A percentile compares a stretch with the other conserved stretches of the same genome.
These are phyloP conservation scores for Mixornis gularis DNA, from an alignment of 2,113 vertebrate genomes.

Conservation along the genomic window DNA sequence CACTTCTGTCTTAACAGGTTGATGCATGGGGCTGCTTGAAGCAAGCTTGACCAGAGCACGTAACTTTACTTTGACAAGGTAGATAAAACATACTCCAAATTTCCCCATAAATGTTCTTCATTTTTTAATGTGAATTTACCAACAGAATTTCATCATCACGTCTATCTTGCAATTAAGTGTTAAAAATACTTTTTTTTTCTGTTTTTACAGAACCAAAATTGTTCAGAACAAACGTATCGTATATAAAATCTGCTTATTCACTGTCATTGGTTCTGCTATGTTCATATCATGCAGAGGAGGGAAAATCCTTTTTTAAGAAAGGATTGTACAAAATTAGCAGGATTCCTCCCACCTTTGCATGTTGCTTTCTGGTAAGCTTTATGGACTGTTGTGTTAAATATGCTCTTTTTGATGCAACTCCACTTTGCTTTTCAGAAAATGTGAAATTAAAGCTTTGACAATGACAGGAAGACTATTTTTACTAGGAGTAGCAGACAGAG, in stretches of 20 bases:
- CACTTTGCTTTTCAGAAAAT: slow-evolving; percentile 21
- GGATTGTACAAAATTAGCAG: background rate
- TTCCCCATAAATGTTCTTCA: background rate
- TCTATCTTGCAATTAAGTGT: background rate
- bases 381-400: slow-evolving; percentile 3
- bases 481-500: background rate
- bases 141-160: background rate
- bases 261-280: background rate
- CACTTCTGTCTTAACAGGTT: background rate
- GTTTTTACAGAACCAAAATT: background rate
- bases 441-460: slow-evolving; percentile 33
- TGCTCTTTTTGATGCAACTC: slow-evolving; percentile 7
- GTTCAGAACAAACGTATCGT: background rate
- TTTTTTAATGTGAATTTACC: background rate
- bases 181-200: background rate
- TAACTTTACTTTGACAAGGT: background rate
- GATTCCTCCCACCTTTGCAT: slow-evolving; percentile 22
- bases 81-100: background rate
- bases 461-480: slow-evolving; percentile 2
- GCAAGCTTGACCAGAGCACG: background rate
- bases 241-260: slow-evolving; percentile 8
- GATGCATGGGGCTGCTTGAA: background rate
- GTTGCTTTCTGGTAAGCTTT: slow-evolving; percentile 25
- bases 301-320: background rate
- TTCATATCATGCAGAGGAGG: background rate